These are phyloP conservation scores for Delichon dasypus DNA, from an alignment of 2,797 vertebrate genomes.

Conservation along the genomic window DNA sequence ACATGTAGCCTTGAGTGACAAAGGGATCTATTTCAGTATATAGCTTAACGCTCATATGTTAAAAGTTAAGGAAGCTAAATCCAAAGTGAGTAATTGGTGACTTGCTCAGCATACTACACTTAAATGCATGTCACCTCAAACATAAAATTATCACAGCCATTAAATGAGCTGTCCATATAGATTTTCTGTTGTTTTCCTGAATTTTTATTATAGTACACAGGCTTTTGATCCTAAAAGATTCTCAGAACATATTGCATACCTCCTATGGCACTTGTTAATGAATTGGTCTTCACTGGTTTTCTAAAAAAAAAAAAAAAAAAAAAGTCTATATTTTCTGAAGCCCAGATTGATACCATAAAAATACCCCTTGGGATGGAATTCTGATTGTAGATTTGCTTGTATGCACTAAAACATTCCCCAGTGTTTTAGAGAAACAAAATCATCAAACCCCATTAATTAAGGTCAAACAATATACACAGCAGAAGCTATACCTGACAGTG, in stretches of 20 bases:
- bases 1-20: neutral
- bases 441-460: constrained; percentile 35
- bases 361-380: neutral
- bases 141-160: neutral
- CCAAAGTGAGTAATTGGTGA: neutral
- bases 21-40: neutral
- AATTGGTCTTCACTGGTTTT: constrained; percentile 25
- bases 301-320: neutral
- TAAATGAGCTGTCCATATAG: neutral
- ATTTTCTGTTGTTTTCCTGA: neutral
- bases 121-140: neutral
- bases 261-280: constrained; percentile 6
- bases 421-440: constrained; percentile 19
- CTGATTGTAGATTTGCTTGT: neutral
- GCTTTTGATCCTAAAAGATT: constrained; percentile 30
- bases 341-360: neutral
- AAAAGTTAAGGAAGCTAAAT: neutral
- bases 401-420: neutral
- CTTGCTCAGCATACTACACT: neutral
- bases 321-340: neutral
- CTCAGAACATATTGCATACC: constrained; percentile 17
- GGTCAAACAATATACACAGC: neutral
- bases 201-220: constrained; percentile 14
- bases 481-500: neutral
- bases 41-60: neutral